Base-by-base conservation (phyloP, 1,140 invertebrate genomes). In the Eriocheir sinensis region DNA sequence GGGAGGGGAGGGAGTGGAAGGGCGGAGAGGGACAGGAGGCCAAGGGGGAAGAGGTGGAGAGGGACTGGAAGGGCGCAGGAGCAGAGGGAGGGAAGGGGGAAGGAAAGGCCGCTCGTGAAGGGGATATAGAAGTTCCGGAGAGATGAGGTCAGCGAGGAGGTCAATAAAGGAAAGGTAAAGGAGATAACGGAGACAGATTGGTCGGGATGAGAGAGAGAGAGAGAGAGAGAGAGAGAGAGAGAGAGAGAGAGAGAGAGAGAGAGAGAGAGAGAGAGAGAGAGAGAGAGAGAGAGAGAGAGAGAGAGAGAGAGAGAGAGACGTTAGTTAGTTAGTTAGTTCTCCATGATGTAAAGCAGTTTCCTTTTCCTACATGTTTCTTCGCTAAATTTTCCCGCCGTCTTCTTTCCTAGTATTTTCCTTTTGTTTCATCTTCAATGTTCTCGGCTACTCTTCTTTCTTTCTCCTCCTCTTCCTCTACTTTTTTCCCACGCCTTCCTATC, bases 161-260 rank as follows among this genome's bases (percentile, higher is more conserved):
- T n/a, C 60, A 72, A 8, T 72, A 27, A 72, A 72, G 21, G 0
- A 21, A 72, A n/a, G 27, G 27, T 72, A n/a, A 72, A 72, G 60
- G 21, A 21, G n/a, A n/a, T n/a, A n/a, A 72, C 21, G n/a, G 60
- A 27, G 60, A 72, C 21, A 72, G 60, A 72, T n/a, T n/a, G n/a
- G n/a, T n/a, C n/a, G n/a, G 60, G n/a, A n/a, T n/a, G 60, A 72
- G 60, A 72, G 60, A 72, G 60, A 72, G 60, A 72, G 60, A 72
- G 60, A 72, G 60, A 72, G 60, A 72, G 60, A 72, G 60, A 72
- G 60, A 72, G 60, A 72, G 60, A 72, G 60, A 72, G 60, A 72
- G 48, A 53, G 48, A 53, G 48, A 53, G 48, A 53, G 48, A 53
- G 48, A 53, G 48, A 53, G 48, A 53, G 48, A 53, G 48, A 53